A percentile compares a stretch with the other conserved stretches of the same genome.
Conservation (phyloP, 2,888 invertebrate genomes). For the Sympetrum striolatum region DNA sequence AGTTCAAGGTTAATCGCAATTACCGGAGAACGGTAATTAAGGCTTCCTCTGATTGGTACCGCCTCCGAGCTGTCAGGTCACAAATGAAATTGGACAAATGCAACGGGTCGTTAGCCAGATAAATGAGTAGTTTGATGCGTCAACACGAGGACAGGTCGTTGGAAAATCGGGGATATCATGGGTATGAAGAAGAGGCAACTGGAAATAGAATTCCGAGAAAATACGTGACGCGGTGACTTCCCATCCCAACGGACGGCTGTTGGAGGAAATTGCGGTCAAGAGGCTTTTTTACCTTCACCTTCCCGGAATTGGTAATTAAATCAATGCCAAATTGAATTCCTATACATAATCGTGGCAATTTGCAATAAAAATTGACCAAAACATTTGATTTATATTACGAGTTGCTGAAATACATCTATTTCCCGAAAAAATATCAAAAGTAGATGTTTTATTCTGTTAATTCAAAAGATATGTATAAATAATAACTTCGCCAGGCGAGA, state of each 20-base stretch:
- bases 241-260: background rate
- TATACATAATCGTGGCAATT: background rate
- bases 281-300: background rate
- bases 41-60: too few relatives aligned
- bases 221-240: background rate
- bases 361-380: too few relatives aligned
- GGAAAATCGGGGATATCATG: background rate
- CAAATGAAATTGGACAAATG: too few relatives aligned
- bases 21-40: too few relatives aligned
- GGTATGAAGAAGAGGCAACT: constrained; percentile 6
- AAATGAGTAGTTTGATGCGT: background rate
- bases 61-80: too few relatives aligned
- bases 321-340: background rate
- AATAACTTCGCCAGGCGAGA: too few relatives aligned
- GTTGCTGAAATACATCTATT: too few relatives aligned
- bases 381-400: too few relatives aligned
- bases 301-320: background rate
- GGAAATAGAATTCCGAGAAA: constrained; percentile 22
- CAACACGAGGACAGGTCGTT: background rate
- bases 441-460: too few relatives aligned
- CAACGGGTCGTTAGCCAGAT: too few relatives aligned
- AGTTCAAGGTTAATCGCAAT: background rate
- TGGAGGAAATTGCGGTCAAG: constrained; percentile 5
- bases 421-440: too few relatives aligned
- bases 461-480: too few relatives aligned